Percentiles rank a stretch among this genome's conserved stretches.
These are phyloP conservation scores for Pedionomus torquatus DNA, from an alignment of 2,113 vertebrate species.

Conservation along the genomic window DNA sequence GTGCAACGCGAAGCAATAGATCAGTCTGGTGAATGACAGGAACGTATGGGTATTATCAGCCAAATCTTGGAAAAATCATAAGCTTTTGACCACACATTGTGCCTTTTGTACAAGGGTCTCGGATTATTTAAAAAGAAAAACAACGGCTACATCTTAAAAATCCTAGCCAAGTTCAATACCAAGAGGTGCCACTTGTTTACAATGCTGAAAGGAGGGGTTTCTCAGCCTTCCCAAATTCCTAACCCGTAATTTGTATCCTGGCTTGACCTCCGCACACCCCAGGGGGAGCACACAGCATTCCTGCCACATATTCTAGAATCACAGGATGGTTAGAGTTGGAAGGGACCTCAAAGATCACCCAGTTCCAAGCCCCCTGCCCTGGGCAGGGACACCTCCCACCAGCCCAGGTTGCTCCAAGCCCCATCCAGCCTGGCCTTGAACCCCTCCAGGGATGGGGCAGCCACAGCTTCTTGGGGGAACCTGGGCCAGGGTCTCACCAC, in stretches of 20 bases:
- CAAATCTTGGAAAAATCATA: not conserved
- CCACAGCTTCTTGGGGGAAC: too few species aligned
- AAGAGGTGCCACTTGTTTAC: not conserved
- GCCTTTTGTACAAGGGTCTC: not conserved
- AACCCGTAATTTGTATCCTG: not conserved
- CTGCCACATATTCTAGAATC: not conserved
- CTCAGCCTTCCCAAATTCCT: not conserved
- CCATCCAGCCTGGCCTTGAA: too few species aligned
- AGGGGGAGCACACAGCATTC: not conserved
- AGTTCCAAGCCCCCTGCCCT: too few species aligned
- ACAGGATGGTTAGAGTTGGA: too few species aligned
- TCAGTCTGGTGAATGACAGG: not conserved
- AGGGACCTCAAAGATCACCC: too few species aligned
- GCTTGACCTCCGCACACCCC: not conserved
- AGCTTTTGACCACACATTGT: not conserved
- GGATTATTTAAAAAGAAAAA: not conserved
- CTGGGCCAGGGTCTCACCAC: too few species aligned
- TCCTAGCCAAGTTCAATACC: not conserved
- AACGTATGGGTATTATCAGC: not conserved
- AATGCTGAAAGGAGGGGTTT: not conserved
- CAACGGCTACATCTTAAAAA: not conserved
- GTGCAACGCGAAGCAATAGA: fast-evolving
- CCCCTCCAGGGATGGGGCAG: too few species aligned
- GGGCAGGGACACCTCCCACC: too few species aligned
- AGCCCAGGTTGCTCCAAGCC: too few species aligned